Base-by-base conservation (phyloP, 2,113 vertebrate genomes). In the Patagioenas fasciata region DNA sequence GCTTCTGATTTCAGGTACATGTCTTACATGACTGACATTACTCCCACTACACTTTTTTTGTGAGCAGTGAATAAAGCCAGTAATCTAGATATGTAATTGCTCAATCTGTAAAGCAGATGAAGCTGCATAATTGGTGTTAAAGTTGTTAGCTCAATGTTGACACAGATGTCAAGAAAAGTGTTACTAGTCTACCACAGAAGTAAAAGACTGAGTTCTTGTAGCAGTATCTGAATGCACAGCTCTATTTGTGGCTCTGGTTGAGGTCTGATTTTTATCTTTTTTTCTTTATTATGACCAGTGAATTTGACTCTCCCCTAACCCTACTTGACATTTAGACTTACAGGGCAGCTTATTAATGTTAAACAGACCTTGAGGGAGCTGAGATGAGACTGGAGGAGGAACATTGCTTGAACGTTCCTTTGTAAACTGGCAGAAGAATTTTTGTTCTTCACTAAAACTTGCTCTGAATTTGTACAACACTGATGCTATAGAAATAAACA, bases 81-180 rank as follows among this genome's bases (percentile, higher is more conserved):
- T 54, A 74, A 84, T 74, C 18, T 84, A 74, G 48, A 47, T 60
- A 87, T 60, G 90, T 84, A 92, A 92, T 84, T 89, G 86, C 57
- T 92, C 73, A 29, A 57, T 79, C 53, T 91, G 73, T n/a, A 88
- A 89, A 84, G 50, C 83, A 95, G 93, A 92, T 95, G 61, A 89
- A 95, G 72, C 80, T 61, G 80, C n/a, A 23, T 91, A 95, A 95
- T 54, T 75, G 26, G 20, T 65, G 40, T 69, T 86, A 65, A 7
- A 94, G 44, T 65, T 81, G 80, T 70, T 88, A 74, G 42, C 50
- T 67, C 54, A 61, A 16, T 65, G 26, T 48, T 89, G 80, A 66
- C 50, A 79, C 4, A 74, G 77, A 57, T 85, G 53, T 58, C 66
- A 48, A 70, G 77, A 50, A 5, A 78, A 87, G 34, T 14, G 31